Conservation (phyloP, 2,113 vertebrate genomes). For the Elephantulus edwardii region DNA sequence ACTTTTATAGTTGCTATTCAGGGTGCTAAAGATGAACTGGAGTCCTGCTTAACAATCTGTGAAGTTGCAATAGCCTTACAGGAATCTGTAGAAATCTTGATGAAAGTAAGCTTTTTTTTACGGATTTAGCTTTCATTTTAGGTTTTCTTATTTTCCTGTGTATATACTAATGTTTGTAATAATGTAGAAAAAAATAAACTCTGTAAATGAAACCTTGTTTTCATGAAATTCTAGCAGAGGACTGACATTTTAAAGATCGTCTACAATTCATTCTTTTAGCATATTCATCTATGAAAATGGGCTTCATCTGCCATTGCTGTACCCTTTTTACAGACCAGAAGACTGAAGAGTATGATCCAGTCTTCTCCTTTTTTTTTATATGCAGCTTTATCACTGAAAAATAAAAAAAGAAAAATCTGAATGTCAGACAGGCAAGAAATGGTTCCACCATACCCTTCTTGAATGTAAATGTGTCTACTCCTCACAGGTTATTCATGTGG, state of each 20-base stretch:
- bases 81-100: conserved; percentile 27
- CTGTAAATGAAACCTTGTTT: conserved; percentile 14
- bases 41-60: conserved; percentile 56
- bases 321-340: background rate
- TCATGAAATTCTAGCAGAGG: background rate
- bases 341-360: background rate
- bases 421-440: background rate
- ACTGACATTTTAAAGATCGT: conserved; percentile 20
- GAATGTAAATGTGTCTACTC: conserved; percentile 20
- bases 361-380: background rate
- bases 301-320: background rate
- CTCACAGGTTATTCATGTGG: conserved; percentile 3
- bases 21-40: conserved; percentile 45
- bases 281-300: background rate
- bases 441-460: background rate
- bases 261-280: conserved; percentile 19
- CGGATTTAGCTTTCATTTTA: conserved; percentile 40
- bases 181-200: background rate
- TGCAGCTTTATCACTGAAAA: background rate
- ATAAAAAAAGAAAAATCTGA: background rate
- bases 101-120: conserved; percentile 30
- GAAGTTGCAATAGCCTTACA: conserved; percentile 45
- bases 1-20: conserved; percentile 34
- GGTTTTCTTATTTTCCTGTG: conserved; percentile 47
- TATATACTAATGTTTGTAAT: conserved; percentile 40